phyloP scores from a whole-genome alignment of 2,797 vertebrate species.

The Pagetopsis macropterus region DNA sequence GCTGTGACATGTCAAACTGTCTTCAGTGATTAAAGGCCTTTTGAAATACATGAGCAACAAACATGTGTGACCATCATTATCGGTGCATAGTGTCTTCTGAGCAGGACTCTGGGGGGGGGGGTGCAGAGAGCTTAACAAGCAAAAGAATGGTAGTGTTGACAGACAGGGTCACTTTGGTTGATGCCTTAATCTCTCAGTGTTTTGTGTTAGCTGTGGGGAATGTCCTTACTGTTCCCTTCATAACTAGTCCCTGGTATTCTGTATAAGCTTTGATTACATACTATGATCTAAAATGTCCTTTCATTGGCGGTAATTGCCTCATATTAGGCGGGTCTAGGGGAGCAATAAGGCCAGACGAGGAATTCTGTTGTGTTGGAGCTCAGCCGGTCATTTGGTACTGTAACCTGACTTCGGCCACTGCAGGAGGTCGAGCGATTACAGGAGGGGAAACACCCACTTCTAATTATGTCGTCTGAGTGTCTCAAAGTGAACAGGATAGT shows the following conservation, averaged over 20 bases:
- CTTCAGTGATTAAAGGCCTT: too few species aligned
- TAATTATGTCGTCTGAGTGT: conserved; percentile 30
- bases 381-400: conserved; percentile 50
- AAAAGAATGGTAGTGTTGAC: background rate
- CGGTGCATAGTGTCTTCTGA: background rate
- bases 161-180: conserved; percentile 1
- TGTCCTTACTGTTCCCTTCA: conserved; percentile 4
- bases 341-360: conserved; percentile 47
- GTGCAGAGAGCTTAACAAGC: background rate
- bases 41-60: too few species aligned
- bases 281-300: conserved; percentile 19
- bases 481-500: conserved; percentile 45
- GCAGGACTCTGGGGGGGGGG: background rate
- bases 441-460: conserved; percentile 37
- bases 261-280: conserved; percentile 14
- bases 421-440: conserved; percentile 47
- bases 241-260: background rate
- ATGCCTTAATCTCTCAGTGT: conserved; percentile 3
- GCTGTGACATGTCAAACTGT: background rate
- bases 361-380: conserved; percentile 51
- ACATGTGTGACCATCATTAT: background rate
- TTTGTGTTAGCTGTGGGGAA: background rate
- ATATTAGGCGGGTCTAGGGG: conserved; percentile 32
- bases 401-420: conserved; percentile 59
- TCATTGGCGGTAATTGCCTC: conserved; percentile 51